Evolutionary conservation across 1,140 invertebrate species (phyloP).

Genomic region (Drosophila pseudoananassae): DNA sequence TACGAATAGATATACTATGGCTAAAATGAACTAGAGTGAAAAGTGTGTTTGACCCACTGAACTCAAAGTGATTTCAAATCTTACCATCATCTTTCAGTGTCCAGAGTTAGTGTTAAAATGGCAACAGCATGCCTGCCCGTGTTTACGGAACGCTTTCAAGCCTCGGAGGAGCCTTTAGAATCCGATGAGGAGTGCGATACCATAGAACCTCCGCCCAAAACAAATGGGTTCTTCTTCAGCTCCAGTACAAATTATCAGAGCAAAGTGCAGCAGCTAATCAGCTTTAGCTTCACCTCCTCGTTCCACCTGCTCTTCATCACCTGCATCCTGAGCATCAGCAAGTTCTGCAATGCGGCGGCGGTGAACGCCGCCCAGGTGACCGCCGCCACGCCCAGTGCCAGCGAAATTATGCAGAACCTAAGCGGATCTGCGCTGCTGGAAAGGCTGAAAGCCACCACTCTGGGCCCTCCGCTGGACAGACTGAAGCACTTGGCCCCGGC

Average conservation of each 20-base stretch:
- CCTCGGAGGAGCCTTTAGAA: neutral
- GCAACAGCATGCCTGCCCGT: slow-evolving; percentile 37
- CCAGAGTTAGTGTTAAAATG: slow-evolving; percentile 26
- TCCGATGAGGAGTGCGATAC: slow-evolving; percentile 6
- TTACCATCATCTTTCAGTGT: slow-evolving; percentile 23
- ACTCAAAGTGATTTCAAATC: slow-evolving; percentile 13
- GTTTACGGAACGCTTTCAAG: slow-evolving; percentile 22
- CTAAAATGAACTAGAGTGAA: slow-evolving; percentile 16
- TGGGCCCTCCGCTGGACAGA: slow-evolving; percentile 60
- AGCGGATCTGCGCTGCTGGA: slow-evolving; percentile 62
- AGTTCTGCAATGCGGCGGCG: slow-evolving; percentile 72
- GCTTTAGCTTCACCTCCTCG: slow-evolving; percentile 76
- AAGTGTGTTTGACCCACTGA: slow-evolving; percentile 32
- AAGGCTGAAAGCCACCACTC: slow-evolving; percentile 55
- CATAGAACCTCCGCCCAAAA: slow-evolving; percentile 28
- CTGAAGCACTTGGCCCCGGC: slow-evolving; percentile 54
- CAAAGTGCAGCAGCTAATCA: slow-evolving; percentile 76
- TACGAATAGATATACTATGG: neutral
- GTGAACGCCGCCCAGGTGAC: slow-evolving; percentile 65
- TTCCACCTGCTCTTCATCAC: slow-evolving; percentile 74
- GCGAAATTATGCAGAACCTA: slow-evolving; percentile 64
- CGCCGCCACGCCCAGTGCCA: slow-evolving; percentile 57
- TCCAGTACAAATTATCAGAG: slow-evolving; percentile 72
- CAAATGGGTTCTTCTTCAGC: slow-evolving; percentile 61
- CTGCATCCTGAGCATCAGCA: slow-evolving; percentile 73